Evolutionary conservation across 2,113 vertebrate genomes (phyloP).

Genomic region (Phylloscopus whistleri): DNA sequence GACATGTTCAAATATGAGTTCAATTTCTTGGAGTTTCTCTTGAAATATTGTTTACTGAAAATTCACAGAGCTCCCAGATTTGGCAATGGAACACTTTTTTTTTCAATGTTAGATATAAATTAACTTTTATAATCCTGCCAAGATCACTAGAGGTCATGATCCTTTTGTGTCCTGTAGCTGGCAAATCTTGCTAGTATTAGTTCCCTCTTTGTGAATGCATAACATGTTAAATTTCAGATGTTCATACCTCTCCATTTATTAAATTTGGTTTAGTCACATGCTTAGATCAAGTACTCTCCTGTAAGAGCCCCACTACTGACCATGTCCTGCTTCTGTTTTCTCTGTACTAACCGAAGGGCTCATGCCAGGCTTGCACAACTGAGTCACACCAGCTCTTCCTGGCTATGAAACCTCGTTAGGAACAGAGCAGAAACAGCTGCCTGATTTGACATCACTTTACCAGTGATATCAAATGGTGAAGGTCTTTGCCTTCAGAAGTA

Average conservation of each 20-base stretch:
- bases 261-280: background rate
- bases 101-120: background rate
- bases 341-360: background rate
- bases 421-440: background rate
- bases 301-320: accelerated
- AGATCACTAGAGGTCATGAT: background rate
- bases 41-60: background rate
- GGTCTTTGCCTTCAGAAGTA: background rate
- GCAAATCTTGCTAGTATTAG: background rate
- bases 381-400: background rate
- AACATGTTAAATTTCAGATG: background rate
- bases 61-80: background rate
- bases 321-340: background rate
- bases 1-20: background rate
- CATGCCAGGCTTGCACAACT: background rate
- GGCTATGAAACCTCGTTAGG: background rate
- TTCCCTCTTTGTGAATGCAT: background rate
- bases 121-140: background rate
- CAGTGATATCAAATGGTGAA: background rate
- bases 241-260: accelerated
- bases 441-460: background rate
- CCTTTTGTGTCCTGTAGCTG: background rate
- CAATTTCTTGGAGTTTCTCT: background rate
- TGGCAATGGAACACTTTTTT: background rate
- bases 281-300: background rate